Conservation (phyloP, 2,888 invertebrate genomes). For the Digitonthophagus gazella region DNA sequence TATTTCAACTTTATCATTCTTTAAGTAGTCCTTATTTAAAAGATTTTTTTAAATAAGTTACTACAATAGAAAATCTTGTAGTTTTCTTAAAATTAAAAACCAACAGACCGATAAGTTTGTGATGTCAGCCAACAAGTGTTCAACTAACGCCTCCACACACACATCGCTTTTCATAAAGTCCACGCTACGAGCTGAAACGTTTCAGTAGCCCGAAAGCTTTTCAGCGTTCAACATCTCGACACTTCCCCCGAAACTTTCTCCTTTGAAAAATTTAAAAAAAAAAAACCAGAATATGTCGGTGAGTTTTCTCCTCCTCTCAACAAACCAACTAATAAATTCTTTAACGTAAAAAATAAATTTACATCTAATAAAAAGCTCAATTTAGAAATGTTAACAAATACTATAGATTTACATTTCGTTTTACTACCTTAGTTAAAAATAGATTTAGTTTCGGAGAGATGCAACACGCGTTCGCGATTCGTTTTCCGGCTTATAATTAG, state of each 20-base stretch:
- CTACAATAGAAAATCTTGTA: too few species aligned
- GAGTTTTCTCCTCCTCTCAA: too few species aligned
- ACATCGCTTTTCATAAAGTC: constrained; percentile 19
- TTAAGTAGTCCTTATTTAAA: too few species aligned
- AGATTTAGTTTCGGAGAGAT: not conserved
- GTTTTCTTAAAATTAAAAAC: not conserved
- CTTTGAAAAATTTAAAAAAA: too few species aligned
- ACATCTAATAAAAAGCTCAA: too few species aligned
- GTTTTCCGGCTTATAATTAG: not conserved
- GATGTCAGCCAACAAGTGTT: not conserved
- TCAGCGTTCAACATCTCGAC: not conserved
- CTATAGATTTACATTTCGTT: too few species aligned
- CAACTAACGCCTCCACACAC: not conserved
- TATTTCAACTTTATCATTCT: not conserved
- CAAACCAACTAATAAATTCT: not conserved
- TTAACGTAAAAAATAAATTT: not conserved
- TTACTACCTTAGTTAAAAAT: not conserved
- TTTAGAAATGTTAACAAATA: too few species aligned
- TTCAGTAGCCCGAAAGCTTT: constrained; percentile 10
- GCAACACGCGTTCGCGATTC: not conserved
- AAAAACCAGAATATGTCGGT: not conserved
- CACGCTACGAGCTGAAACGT: constrained; percentile 17
- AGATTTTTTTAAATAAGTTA: too few species aligned
- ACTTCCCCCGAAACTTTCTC: not conserved
- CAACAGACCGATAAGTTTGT: not conserved